These are phyloP conservation scores for Cochlearius cochlearius DNA, from an alignment of 2,113 vertebrate species.

Conservation along the genomic window DNA sequence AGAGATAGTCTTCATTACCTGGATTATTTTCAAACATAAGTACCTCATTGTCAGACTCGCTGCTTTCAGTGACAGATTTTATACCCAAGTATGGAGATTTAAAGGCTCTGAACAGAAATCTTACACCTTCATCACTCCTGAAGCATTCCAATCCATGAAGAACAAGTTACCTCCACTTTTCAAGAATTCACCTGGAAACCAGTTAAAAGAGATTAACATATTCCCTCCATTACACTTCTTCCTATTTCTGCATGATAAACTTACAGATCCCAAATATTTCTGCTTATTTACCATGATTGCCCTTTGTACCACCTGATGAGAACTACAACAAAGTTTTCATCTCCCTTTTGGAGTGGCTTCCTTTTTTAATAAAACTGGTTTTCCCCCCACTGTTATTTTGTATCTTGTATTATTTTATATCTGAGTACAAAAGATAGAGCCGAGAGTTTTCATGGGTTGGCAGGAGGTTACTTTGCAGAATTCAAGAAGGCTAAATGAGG, in stretches of 20 bases:
- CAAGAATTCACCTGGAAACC: neutral
- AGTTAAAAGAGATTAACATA: neutral
- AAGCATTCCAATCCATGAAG: neutral
- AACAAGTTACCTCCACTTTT: neutral
- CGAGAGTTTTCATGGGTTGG: neutral
- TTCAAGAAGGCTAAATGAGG: neutral
- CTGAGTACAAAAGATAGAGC: neutral
- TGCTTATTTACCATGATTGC: neutral
- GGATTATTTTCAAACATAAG: neutral
- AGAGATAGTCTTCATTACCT: neutral
- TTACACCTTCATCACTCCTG: neutral
- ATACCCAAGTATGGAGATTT: neutral
- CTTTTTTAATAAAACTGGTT: neutral
- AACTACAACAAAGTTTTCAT: neutral
- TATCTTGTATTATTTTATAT: neutral
- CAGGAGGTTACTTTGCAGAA: neutral
- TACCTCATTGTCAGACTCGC: rapidly evolving
- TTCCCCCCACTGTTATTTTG: neutral
- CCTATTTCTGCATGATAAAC: neutral
- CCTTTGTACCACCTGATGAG: neutral
- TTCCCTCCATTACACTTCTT: neutral
- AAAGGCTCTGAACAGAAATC: neutral
- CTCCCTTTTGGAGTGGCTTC: neutral
- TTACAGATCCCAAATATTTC: neutral
- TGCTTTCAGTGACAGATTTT: neutral